phyloP scores from a whole-genome alignment of 2,797 vertebrate genomes.

The Chaetodon trifasciatus region DNA sequence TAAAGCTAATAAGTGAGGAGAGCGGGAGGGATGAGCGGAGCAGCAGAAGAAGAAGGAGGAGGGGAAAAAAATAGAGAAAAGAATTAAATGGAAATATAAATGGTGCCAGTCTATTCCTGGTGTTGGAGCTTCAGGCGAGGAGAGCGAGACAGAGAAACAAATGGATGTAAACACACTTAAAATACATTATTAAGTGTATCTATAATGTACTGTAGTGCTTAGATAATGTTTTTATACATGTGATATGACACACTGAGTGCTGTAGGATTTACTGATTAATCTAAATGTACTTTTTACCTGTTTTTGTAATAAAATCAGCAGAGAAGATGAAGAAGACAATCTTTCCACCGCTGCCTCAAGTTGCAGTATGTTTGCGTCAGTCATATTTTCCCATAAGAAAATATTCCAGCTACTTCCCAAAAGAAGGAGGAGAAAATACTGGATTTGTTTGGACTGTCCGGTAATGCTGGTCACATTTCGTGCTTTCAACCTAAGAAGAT shows the following conservation, averaged over 20 bases:
- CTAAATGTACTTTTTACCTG: neutral
- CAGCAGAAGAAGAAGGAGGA: conserved; percentile 38
- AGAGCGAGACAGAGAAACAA: conserved; percentile 6
- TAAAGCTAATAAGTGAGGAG: conserved; percentile 83
- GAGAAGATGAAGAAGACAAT: neutral
- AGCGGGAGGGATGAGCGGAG: conserved; percentile 59
- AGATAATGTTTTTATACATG: conserved; percentile 11
- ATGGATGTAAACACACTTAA: conserved; percentile 8
- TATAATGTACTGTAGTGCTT: conserved; percentile 3
- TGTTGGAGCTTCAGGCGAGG: conserved; percentile 42
- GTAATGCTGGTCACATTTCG: too few relatives aligned
- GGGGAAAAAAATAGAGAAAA: conserved; percentile 22
- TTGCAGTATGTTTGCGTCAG: neutral
- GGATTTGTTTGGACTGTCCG: neutral
- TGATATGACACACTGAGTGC: neutral
- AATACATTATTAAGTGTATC: neutral
- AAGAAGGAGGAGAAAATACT: neutral
- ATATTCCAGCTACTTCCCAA: neutral
- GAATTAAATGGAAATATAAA: conserved; percentile 68
- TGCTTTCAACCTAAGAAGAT: neutral
- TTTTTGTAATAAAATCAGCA: neutral
- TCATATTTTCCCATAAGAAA: neutral
- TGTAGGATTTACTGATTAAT: neutral
- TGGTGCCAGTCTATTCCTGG: conserved; percentile 73
- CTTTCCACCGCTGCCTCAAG: neutral